Evolutionary conservation across 2,888 invertebrate species (phyloP).

Genomic region (Nomada ruficornis): DNA sequence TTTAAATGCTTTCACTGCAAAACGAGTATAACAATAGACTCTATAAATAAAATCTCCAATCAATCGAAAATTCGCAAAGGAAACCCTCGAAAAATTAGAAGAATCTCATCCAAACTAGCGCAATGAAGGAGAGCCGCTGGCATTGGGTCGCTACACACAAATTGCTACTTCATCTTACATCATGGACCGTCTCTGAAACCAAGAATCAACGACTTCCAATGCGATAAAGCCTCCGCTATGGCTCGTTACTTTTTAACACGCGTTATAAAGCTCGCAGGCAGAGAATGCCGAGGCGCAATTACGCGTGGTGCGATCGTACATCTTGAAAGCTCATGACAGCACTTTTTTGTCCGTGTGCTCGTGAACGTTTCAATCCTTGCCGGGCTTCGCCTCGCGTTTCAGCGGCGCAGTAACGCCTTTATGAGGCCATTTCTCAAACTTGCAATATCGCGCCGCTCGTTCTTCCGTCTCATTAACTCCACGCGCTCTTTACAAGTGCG

Average conservation of each 20-base stretch:
- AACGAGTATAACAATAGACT: too few species aligned
- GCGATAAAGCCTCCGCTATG: background rate
- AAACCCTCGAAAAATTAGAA: too few species aligned
- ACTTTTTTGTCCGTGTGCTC: slow-evolving; percentile 33
- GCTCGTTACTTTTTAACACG: slow-evolving; percentile 22
- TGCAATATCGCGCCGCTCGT: slow-evolving; percentile 61
- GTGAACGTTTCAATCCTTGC: slow-evolving; percentile 56
- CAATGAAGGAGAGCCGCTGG: background rate
- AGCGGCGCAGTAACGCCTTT: slow-evolving; percentile 53
- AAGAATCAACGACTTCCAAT: background rate
- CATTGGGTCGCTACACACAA: background rate
- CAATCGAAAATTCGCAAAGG: too few species aligned
- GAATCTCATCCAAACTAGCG: background rate
- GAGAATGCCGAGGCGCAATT: slow-evolving; percentile 37
- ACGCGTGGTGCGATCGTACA: slow-evolving; percentile 35
- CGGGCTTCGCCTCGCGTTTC: slow-evolving; percentile 39
- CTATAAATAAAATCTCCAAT: too few species aligned
- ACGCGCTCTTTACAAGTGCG: slow-evolving; percentile 46
- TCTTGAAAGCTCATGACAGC: slow-evolving; percentile 39
- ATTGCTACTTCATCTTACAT: background rate
- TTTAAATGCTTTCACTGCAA: too few species aligned
- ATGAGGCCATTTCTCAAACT: slow-evolving; percentile 65
- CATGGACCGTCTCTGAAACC: background rate
- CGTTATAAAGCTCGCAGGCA: slow-evolving; percentile 21
- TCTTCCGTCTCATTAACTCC: slow-evolving; percentile 67